Percentiles rank a stretch among this genome's conserved stretches.
Evolutionary conservation across 2,113 vertebrate species (phyloP).

Genomic region (Chitala chitala): DNA sequence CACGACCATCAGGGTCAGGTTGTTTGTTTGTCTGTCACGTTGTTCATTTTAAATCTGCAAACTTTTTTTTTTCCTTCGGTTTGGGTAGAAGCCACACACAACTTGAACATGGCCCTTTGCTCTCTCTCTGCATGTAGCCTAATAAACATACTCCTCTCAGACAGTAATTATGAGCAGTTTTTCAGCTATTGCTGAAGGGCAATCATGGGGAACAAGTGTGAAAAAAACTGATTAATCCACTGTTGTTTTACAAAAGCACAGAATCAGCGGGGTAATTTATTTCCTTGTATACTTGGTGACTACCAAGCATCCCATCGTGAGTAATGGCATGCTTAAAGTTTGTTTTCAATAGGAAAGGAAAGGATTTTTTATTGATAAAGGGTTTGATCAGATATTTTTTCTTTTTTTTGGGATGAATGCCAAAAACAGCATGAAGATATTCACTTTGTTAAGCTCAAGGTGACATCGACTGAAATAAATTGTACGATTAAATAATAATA

Average conservation of each 20-base stretch:
- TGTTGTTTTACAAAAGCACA: slow-evolving; percentile 18
- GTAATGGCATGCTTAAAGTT: no score
- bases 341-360: no score
- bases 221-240: slow-evolving; percentile 18
- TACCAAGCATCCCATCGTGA: background rate
- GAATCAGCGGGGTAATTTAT: slow-evolving; percentile 1
- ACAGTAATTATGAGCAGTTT: slow-evolving; percentile 2
- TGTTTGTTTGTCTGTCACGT: slow-evolving; percentile 1
- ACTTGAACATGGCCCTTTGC: slow-evolving; percentile 12
- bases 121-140: slow-evolving; percentile 13
- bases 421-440: no score
- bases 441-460: no score
- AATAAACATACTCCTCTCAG: slow-evolving; percentile 17
- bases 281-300: background rate
- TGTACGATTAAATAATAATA: no score
- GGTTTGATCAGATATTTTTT: background rate
- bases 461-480: no score
- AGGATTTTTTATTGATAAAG: background rate
- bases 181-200: slow-evolving; percentile 17
- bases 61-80: background rate
- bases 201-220: slow-evolving; percentile 11
- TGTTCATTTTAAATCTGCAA: slow-evolving; percentile 12
- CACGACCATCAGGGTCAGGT: background rate
- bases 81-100: slow-evolving; percentile 11
- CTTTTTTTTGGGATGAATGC: no score